Conservation (phyloP, 2,888 invertebrate genomes). For the Luffia ferchaultella region DNA sequence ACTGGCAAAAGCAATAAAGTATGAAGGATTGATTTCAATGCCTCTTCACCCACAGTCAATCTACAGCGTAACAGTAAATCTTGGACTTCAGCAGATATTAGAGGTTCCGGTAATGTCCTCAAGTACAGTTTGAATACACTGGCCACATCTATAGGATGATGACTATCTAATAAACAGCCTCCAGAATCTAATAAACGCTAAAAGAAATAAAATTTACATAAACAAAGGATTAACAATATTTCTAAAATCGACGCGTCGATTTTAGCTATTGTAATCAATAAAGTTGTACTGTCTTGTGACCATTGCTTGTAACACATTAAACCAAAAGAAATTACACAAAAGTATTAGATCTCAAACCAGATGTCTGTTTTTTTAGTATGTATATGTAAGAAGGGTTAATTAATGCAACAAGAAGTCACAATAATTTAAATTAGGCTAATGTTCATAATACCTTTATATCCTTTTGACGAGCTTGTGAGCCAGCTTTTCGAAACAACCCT, state of each 20-base stretch:
- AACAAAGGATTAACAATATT: background rate
- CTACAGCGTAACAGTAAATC: conserved; percentile 78
- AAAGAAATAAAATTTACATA: conserved; percentile 15
- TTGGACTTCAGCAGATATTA: conserved; percentile 79
- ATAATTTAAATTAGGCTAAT: too few species aligned
- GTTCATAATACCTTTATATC: conserved; percentile 85
- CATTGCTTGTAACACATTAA: too few species aligned
- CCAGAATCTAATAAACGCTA: conserved; percentile 77
- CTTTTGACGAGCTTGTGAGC: conserved; percentile 82
- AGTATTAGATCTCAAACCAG: too few species aligned
- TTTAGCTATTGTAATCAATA: conserved; percentile 4
- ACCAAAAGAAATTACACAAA: too few species aligned
- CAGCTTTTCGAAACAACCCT: conserved; percentile 90
- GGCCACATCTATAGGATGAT: conserved; percentile 86
- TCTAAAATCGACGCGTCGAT: background rate
- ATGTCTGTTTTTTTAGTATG: too few species aligned
- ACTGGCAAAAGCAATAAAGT: conserved; percentile 78
- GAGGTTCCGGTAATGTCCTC: conserved; percentile 83
- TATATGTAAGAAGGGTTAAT: too few species aligned
- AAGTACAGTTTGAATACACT: conserved; percentile 87
- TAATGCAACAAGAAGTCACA: too few species aligned
- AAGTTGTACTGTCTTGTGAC: background rate
- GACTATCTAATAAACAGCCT: conserved; percentile 71
- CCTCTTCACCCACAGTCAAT: conserved; percentile 62
- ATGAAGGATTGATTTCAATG: conserved; percentile 71